Evolutionary conservation across 2,113 vertebrate genomes (phyloP).

Genomic region (Sprattus sprattus): DNA sequence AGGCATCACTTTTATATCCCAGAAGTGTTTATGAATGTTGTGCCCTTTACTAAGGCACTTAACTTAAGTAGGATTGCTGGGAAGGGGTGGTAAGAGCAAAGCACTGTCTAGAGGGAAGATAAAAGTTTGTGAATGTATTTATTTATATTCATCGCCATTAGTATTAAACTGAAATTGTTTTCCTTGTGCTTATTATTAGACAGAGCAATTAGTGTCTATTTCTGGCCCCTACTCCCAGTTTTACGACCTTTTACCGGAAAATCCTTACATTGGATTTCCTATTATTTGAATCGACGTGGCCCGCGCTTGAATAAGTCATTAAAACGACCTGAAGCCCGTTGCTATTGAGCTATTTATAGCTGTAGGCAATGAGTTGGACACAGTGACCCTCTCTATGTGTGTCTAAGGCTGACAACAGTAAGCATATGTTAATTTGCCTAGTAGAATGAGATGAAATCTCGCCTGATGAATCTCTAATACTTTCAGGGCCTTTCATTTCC

Average conservation of each 20-base stretch:
- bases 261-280: slow-evolving; percentile 43
- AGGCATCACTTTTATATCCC: slow-evolving; percentile 1
- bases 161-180: background rate
- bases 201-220: slow-evolving; percentile 36
- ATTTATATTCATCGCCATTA: background rate
- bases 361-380: slow-evolving; percentile 9
- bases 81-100: background rate
- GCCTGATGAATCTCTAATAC: background rate
- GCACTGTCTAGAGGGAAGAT: background rate
- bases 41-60: background rate
- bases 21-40: background rate
- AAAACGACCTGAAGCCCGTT: slow-evolving; percentile 37
- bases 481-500: background rate
- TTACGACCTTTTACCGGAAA: slow-evolving; percentile 30
- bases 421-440: background rate
- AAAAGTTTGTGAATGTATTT: background rate
- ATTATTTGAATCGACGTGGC: slow-evolving; percentile 46
- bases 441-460: background rate
- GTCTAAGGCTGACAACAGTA: background rate
- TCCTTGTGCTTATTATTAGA: background rate
- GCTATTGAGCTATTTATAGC: slow-evolving; percentile 37
- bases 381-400: background rate
- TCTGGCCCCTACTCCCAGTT: slow-evolving; percentile 17
- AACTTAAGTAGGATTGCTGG: background rate
- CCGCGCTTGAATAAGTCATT: slow-evolving; percentile 42